A percentile compares a stretch with the other conserved stretches of the same genome.
These are phyloP conservation scores for Lates calcarifer DNA, from an alignment of 2,113 vertebrate genomes.

Conservation along the genomic window DNA sequence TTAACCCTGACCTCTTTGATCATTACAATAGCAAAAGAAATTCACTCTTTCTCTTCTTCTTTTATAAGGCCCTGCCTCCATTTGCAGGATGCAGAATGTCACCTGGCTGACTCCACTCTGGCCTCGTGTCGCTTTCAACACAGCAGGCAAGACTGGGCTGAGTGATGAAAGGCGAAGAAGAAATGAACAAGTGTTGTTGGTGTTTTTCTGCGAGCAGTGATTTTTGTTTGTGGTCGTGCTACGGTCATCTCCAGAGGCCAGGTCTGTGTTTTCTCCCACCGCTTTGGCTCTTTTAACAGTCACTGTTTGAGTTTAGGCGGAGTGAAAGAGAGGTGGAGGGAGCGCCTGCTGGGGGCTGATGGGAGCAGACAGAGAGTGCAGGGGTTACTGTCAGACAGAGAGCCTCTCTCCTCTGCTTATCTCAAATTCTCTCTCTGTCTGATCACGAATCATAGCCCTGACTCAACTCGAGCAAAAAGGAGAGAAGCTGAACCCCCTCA, in stretches of 20 bases:
- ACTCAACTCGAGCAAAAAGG: conserved; percentile 61
- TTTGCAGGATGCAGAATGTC: conserved; percentile 22
- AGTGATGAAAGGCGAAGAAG: conserved; percentile 22
- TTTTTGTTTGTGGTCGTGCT: background rate
- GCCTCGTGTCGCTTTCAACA: conserved; percentile 32
- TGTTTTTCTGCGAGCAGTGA: background rate
- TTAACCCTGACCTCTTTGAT: conserved; percentile 14
- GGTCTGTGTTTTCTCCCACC: conserved; percentile 6
- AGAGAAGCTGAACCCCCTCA: conserved; percentile 56
- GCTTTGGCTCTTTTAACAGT: conserved; percentile 28
- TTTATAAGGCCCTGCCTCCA: background rate
- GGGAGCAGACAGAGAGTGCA: conserved; percentile 49
- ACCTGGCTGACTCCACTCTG: conserved; percentile 24
- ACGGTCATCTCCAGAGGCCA: conserved; percentile 1
- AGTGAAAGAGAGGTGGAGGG: conserved; percentile 34
- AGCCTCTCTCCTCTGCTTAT: conserved; percentile 60
- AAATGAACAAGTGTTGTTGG: background rate
- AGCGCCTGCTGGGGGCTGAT: conserved; percentile 24
- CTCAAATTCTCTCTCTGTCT: conserved; percentile 59
- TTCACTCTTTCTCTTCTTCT: background rate
- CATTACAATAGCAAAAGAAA: background rate
- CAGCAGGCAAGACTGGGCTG: conserved; percentile 15
- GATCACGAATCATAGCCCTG: conserved; percentile 63
- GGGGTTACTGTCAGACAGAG: conserved; percentile 59
- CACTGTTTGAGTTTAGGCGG: conserved; percentile 27